These are phyloP conservation scores for Crotalus helleri DNA, from an alignment of 2,113 vertebrate genomes.

Conservation along the genomic window DNA sequence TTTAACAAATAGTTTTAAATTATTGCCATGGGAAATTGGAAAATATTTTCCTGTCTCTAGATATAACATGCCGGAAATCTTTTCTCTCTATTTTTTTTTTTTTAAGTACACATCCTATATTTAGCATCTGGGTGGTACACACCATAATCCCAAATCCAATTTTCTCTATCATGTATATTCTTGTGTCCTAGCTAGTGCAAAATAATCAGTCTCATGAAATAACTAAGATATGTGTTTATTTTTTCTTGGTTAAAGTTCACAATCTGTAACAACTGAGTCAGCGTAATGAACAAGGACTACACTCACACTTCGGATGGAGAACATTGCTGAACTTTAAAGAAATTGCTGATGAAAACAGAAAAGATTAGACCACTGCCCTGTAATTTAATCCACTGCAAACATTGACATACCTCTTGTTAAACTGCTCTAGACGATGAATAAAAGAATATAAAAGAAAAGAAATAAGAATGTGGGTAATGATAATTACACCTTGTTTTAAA, in stretches of 20 bases:
- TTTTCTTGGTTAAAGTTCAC: neutral
- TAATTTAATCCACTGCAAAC: slow-evolving; percentile 20
- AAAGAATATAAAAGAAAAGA: slow-evolving; percentile 20
- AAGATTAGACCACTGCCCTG: neutral
- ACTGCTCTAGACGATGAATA: slow-evolving; percentile 2
- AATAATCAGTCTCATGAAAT: neutral
- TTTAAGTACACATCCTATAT: neutral
- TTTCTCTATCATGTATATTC: neutral
- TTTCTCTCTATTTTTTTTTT: neutral
- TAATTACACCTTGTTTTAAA: slow-evolving; percentile 11
- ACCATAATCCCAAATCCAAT: neutral
- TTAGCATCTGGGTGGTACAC: neutral
- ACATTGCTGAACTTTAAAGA: neutral
- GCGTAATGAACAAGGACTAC: neutral
- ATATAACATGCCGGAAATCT: neutral
- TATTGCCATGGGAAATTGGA: neutral
- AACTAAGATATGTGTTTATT: neutral
- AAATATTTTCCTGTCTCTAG: neutral
- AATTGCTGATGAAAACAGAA: slow-evolving; percentile 15
- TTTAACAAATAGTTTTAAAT: neutral
- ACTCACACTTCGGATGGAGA: neutral
- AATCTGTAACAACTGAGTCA: neutral
- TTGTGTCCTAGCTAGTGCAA: neutral
- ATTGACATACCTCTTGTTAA: neutral
- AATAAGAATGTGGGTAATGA: neutral